Base-by-base conservation (phyloP, 1,140 invertebrate genomes). In the Hylyphantes graminicola region DNA sequence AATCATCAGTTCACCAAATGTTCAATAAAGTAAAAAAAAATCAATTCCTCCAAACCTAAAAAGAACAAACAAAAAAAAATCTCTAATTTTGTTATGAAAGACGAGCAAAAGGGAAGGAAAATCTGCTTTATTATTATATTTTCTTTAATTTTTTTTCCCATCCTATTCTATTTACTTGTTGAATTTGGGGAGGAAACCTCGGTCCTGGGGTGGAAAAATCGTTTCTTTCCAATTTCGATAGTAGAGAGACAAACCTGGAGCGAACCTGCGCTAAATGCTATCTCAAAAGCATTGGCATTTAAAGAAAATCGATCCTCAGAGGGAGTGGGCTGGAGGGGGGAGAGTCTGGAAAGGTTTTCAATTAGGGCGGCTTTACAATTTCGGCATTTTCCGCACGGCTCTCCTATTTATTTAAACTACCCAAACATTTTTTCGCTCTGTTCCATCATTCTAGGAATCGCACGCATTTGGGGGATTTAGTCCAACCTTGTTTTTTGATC, bases 241-340 rank as follows among this genome's bases (percentile, higher is more conserved):
- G 35, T 35, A 64, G 63, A 51, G 61, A 78, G 76, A 78, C 77
- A 70, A 79, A 68, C 65, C 64, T n/a, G 65, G 64, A 70, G 57
- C 21, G 64, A 59, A 79, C 77, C 57, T 70, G 77, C 77, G 77
- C 63, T 79, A 79, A 79, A 79, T 79, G 77, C 77, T 79, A 79
- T 79, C 77, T 79, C 77, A 79, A 79, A 79, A 79, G 77, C 64
- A 79, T 79, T 73, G 67, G 68, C 68, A 81, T 81, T 81, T 81
- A 81, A 81, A 73, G 79, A 81, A 81, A 81, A 81, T 80, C 78
- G 78, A 81, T 81, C 79, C 68, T 57, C 19, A 12, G 65, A 59
- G 35, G 57, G 65, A 15, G 21, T 19, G 76, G 63, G n/a, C 15
- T 61, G 73, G 63, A 21, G 75, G 54, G 50, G 35, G 50, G 21